Conservation (phyloP, 2,113 vertebrate genomes). For the Zosterops japonicus region DNA sequence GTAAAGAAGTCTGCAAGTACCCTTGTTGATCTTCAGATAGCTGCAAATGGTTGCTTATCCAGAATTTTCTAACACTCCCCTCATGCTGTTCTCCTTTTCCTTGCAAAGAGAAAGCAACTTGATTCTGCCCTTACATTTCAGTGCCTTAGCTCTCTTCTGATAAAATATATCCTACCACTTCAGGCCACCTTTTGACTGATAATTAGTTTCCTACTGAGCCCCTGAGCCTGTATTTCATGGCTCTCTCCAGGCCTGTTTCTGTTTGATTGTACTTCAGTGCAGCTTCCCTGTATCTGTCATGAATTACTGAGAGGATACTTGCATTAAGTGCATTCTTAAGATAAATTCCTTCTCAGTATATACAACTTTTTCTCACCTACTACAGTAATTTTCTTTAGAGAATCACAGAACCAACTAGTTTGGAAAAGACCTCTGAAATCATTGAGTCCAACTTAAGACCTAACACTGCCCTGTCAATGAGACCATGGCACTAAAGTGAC, state of each 20-base stretch:
- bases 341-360: neutral
- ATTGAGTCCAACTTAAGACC: neutral
- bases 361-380: neutral
- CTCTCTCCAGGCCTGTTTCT: neutral
- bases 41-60: neutral
- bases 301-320: neutral
- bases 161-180: neutral
- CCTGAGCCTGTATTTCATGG: neutral
- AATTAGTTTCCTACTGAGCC: neutral
- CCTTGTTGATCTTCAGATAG: neutral
- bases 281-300: neutral
- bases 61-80: neutral
- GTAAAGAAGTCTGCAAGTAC: neutral
- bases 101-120: neutral
- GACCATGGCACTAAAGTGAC: neutral
- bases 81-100: neutral
- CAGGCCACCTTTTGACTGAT: neutral
- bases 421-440: neutral
- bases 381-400: neutral
- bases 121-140: neutral
- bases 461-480: neutral
- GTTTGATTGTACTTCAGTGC: neutral
- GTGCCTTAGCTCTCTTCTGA: neutral
- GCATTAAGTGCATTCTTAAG: neutral
- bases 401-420: neutral